phyloP scores from a whole-genome alignment of 2,888 invertebrate genomes.

The Apamea anceps region DNA sequence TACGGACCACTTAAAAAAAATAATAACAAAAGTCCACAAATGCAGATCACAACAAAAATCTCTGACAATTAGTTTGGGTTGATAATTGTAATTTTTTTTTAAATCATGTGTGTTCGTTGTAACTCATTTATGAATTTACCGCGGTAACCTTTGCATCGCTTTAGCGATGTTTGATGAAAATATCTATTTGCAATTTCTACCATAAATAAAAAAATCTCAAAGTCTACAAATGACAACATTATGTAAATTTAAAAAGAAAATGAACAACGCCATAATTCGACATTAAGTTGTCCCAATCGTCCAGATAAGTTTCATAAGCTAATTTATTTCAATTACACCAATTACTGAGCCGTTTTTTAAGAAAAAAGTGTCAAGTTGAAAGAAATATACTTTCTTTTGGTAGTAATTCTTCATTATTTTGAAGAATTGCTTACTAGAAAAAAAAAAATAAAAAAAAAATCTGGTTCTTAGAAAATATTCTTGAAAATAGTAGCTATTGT shows the following conservation, averaged over 20 bases:
- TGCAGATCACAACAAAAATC: not conserved
- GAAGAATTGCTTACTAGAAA: constrained; percentile 12
- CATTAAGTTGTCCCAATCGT: constrained; percentile 50
- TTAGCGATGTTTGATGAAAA: not conserved
- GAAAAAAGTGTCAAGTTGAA: constrained; percentile 24
- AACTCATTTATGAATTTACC: not conserved
- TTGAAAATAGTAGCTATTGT: constrained; percentile 10
- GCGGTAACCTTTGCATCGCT: not conserved
- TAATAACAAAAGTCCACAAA: too few relatives aligned
- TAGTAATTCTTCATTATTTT: constrained; percentile 25
- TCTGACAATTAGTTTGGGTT: not conserved
- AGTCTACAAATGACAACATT: not conserved
- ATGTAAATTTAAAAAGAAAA: constrained; percentile 24
- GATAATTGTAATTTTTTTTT: not conserved
- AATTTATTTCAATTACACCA: constrained; percentile 55
- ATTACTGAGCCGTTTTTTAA: constrained; percentile 39
- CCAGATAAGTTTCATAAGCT: constrained; percentile 46
- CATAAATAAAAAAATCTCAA: not conserved
- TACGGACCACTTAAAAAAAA: not conserved
- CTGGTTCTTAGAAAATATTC: constrained; percentile 21
- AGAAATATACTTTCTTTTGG: constrained; percentile 26
- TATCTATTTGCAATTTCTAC: not conserved
- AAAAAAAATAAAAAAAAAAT: not conserved
- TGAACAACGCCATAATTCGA: constrained; percentile 47
- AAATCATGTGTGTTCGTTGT: not conserved